Conservation (phyloP, 2,113 vertebrate genomes). For the Dasypus novemcinctus region DNA sequence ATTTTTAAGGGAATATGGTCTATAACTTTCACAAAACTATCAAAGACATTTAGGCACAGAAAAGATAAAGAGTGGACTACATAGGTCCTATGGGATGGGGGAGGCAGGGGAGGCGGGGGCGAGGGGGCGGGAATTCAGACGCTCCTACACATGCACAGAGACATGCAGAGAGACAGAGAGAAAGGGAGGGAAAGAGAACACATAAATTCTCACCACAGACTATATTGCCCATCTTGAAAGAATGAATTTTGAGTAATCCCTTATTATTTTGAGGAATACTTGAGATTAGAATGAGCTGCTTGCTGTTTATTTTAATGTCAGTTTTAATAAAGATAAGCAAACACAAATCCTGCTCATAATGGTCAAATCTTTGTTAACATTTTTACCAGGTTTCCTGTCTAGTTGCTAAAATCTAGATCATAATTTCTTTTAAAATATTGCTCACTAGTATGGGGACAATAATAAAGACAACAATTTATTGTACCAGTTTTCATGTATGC, state of each 20-base stretch:
- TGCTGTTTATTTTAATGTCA: background rate
- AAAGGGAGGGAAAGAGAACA: background rate
- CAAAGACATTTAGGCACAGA: background rate
- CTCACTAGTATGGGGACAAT: background rate
- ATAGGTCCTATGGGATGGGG: background rate
- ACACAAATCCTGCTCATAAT: background rate
- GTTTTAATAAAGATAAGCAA: background rate
- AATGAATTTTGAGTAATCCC: background rate
- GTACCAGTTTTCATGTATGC: background rate
- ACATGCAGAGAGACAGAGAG: background rate
- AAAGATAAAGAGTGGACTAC: background rate
- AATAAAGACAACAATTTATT: background rate
- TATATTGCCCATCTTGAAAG: background rate
- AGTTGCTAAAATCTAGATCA: slow-evolving; percentile 30
- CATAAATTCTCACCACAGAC: background rate
- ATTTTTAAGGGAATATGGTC: background rate
- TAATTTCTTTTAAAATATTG: background rate
- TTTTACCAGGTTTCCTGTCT: background rate
- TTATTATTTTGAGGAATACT: background rate
- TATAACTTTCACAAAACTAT: background rate
- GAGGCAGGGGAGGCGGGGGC: too few species aligned
- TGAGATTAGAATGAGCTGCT: background rate
- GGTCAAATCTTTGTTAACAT: background rate
- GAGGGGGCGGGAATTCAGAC: background rate
- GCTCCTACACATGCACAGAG: background rate